phyloP scores from a whole-genome alignment of 53 echinoderm and acorn worm species.

The Patiria pectinifera region DNA sequence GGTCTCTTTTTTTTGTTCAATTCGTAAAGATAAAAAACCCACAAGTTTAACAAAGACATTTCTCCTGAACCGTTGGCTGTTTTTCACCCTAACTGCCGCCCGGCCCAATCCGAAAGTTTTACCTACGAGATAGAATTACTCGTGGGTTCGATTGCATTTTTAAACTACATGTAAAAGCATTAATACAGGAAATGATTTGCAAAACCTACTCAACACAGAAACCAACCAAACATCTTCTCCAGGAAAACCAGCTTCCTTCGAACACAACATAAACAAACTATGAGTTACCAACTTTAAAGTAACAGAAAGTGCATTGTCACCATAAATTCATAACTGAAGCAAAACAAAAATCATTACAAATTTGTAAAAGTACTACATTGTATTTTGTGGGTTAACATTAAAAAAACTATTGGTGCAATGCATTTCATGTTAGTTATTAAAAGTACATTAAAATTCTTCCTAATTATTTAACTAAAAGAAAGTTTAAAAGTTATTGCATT shows the following conservation, averaged over 20 bases:
- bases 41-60: too few species aligned
- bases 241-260: slow-evolving; percentile 27
- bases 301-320: neutral
- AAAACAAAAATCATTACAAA: neutral
- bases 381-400: neutral
- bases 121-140: too few species aligned
- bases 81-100: too few species aligned
- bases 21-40: too few species aligned
- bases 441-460: neutral
- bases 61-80: too few species aligned
- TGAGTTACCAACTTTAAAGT: neutral
- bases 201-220: neutral
- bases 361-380: neutral
- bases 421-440: neutral
- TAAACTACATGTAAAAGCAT: neutral
- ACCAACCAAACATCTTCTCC: neutral
- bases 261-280: slow-evolving; percentile 1
- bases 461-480: neutral
- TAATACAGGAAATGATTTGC: neutral
- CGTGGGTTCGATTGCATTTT: neutral
- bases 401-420: neutral
- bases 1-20: too few species aligned
- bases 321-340: neutral
- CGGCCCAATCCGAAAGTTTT: too few species aligned
- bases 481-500: neutral